Conservation (phyloP, 2,797 vertebrate species). For the Onychomys arenicola region DNA sequence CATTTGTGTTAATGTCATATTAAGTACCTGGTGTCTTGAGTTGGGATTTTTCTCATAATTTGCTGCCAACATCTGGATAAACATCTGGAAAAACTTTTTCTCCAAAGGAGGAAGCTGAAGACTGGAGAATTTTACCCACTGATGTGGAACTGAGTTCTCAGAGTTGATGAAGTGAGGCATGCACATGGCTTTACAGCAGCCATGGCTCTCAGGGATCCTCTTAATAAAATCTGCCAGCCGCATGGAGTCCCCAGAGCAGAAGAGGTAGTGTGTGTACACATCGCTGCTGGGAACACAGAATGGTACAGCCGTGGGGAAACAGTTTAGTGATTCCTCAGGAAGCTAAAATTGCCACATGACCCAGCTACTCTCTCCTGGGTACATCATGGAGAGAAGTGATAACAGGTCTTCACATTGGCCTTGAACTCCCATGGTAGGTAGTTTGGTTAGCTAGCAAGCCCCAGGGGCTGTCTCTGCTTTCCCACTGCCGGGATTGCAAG, state of each 20-base stretch:
- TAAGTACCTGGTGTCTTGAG: not conserved
- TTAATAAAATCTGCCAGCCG: not conserved
- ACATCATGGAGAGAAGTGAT: not conserved
- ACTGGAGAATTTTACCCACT: not conserved
- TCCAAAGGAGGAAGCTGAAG: not conserved
- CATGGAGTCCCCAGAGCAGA: not conserved
- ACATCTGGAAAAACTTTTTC: not conserved
- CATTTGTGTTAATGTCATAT: not conserved
- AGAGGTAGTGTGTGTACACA: fast-evolving
- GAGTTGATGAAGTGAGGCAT: not conserved
- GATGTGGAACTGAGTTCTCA: not conserved
- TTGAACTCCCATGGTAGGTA: not conserved
- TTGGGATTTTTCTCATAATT: conserved; percentile 2
- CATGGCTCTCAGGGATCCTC: not conserved
- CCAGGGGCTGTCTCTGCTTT: not conserved
- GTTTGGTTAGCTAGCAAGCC: fast-evolving
- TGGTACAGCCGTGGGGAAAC: not conserved
- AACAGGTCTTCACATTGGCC: not conserved
- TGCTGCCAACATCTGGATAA: not conserved
- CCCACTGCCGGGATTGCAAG: not conserved
- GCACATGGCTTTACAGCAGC: not conserved
- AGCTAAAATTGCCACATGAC: not conserved
- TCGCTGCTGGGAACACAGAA: not conserved
- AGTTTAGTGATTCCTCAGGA: not conserved
- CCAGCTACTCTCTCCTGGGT: not conserved